Percentiles rank a stretch among this genome's conserved stretches.
These are phyloP conservation scores for Diadromus collaris DNA, from an alignment of 2,888 invertebrate species.

Conservation along the genomic window DNA sequence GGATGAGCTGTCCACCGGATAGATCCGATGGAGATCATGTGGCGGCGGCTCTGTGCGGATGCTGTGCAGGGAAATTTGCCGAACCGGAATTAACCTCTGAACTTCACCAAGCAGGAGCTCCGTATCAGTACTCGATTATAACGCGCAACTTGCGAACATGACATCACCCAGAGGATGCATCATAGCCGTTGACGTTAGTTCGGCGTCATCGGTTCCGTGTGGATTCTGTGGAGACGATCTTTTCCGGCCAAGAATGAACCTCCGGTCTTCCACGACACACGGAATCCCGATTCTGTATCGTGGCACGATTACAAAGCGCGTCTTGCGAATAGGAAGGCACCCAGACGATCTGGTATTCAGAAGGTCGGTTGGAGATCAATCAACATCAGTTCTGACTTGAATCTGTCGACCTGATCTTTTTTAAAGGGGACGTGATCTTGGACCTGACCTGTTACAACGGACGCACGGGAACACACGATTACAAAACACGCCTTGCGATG, in stretches of 20 bases:
- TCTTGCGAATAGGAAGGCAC: neutral
- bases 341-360: too few relatives aligned
- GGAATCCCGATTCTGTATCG: neutral
- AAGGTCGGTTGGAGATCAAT: too few relatives aligned
- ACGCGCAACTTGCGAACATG: neutral
- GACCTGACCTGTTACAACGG: too few relatives aligned
- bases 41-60: neutral
- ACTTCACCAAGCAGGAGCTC: neutral
- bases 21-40: neutral
- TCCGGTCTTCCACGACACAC: conserved; percentile 11
- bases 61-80: neutral
- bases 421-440: too few relatives aligned
- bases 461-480: neutral
- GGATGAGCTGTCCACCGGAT: neutral
- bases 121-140: neutral
- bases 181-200: neutral
- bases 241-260: neutral
- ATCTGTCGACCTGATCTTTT: too few relatives aligned
- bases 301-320: neutral
- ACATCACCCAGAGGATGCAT: conserved; percentile 16
- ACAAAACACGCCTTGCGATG: neutral
- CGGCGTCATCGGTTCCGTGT: neutral
- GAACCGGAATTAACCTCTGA: neutral
- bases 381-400: too few relatives aligned
- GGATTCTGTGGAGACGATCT: neutral